These are phyloP conservation scores for Manis javanica DNA, from an alignment of 2,797 vertebrate genomes.

Conservation along the genomic window DNA sequence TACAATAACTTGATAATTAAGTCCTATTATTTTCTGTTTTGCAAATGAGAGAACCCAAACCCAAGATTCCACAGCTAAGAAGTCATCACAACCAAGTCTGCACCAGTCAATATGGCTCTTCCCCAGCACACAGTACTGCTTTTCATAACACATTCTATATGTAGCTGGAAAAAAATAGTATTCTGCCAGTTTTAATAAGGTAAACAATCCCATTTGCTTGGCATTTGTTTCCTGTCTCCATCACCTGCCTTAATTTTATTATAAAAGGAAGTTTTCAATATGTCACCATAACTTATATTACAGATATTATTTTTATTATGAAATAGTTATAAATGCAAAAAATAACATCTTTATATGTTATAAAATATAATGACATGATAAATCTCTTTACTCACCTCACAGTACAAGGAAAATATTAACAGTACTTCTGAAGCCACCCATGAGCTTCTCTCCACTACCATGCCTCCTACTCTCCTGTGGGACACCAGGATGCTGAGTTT, in stretches of 20 bases:
- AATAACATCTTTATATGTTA: background rate
- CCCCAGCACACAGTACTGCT: background rate
- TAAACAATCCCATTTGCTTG: background rate
- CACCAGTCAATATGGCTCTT: background rate
- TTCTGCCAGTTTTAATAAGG: background rate
- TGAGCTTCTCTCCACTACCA: background rate
- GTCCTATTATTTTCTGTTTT: background rate
- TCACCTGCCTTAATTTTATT: background rate
- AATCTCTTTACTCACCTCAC: background rate
- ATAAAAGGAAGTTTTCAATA: constrained; percentile 14
- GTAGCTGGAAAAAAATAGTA: background rate
- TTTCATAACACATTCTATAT: background rate
- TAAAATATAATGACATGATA: background rate
- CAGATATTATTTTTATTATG: constrained; percentile 19
- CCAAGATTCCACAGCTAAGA: background rate
- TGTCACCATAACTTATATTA: background rate
- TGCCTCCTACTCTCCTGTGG: background rate
- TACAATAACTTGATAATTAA: background rate
- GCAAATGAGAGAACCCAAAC: background rate
- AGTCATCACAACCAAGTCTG: background rate
- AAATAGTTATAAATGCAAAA: constrained; percentile 25
- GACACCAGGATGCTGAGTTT: background rate
- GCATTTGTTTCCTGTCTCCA: background rate
- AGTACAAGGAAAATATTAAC: background rate
- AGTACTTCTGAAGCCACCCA: background rate